Percentiles rank a stretch among this genome's conserved stretches.
Evolutionary conservation across 2,113 vertebrate genomes (phyloP).

Genomic region (Centrocercus urophasianus): DNA sequence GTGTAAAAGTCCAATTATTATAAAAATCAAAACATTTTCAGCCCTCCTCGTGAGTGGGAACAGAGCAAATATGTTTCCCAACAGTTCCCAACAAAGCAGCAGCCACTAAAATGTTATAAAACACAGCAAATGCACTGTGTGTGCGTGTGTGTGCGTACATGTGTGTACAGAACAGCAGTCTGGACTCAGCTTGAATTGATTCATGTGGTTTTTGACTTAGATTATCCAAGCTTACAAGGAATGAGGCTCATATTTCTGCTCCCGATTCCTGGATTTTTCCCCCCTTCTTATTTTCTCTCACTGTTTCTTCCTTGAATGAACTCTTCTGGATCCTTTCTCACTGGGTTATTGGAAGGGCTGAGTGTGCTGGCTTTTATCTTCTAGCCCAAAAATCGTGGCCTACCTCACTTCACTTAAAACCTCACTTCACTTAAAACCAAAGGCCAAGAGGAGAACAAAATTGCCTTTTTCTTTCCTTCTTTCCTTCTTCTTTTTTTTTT

Average conservation of each 20-base stretch:
- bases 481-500: fast-evolving
- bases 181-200: conserved; percentile 17
- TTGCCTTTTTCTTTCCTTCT: not conserved
- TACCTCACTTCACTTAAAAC: conserved; percentile 44
- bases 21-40: conserved; percentile 11
- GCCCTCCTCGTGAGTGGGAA: not conserved
- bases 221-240: conserved; percentile 53
- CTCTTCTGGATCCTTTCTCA: not conserved
- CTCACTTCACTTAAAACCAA: conserved; percentile 36
- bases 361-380: conserved; percentile 31
- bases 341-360: not conserved
- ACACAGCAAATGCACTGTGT: not conserved
- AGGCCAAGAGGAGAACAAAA: not conserved
- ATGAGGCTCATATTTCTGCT: conserved; percentile 42
- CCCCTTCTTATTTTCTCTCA: not conserved
- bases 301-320: conserved; percentile 15
- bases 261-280: not conserved
- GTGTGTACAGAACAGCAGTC: not conserved
- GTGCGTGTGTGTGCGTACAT: not conserved
- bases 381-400: not conserved
- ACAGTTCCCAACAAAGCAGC: not conserved
- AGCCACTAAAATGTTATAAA: not conserved
- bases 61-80: not conserved
- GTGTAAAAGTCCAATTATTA: not conserved
- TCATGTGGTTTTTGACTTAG: conserved; percentile 52